phyloP scores from a whole-genome alignment of 2,113 vertebrate species.

The Pipra filicauda region DNA sequence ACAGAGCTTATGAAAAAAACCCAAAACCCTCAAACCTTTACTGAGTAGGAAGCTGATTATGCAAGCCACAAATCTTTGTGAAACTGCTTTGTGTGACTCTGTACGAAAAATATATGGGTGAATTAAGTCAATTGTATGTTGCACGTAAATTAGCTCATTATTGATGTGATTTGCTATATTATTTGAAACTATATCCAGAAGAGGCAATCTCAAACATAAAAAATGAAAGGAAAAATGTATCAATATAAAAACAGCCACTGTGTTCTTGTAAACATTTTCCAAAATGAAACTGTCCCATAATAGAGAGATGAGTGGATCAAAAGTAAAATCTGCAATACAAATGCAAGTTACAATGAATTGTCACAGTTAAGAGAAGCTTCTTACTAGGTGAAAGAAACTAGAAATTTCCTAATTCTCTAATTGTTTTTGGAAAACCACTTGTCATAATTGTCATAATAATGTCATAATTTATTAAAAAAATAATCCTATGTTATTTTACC shows the following conservation, averaged over 20 bases:
- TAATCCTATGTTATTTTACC: neutral
- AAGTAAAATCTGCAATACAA: neutral
- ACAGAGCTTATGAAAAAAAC: neutral
- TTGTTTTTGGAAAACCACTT: neutral
- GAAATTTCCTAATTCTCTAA: neutral
- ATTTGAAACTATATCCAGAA: neutral
- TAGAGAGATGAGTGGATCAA: neutral
- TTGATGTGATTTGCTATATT: neutral
- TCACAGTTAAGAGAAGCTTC: neutral
- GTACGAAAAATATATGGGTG: neutral
- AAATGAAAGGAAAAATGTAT: neutral
- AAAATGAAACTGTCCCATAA: neutral
- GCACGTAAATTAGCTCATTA: neutral
- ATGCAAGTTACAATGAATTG: neutral
- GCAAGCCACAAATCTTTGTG: neutral
- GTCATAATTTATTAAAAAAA: neutral
- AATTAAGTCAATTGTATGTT: neutral
- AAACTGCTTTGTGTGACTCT: neutral
- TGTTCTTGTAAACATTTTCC: neutral
- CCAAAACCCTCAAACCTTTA: neutral
- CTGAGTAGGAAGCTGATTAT: neutral
- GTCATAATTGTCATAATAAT: neutral
- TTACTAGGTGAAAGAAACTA: neutral
- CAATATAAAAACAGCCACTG: neutral
- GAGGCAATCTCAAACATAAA: neutral